These are phyloP conservation scores for Callithrix jacchus DNA, from an alignment of 2,113 vertebrate genomes.

Conservation along the genomic window DNA sequence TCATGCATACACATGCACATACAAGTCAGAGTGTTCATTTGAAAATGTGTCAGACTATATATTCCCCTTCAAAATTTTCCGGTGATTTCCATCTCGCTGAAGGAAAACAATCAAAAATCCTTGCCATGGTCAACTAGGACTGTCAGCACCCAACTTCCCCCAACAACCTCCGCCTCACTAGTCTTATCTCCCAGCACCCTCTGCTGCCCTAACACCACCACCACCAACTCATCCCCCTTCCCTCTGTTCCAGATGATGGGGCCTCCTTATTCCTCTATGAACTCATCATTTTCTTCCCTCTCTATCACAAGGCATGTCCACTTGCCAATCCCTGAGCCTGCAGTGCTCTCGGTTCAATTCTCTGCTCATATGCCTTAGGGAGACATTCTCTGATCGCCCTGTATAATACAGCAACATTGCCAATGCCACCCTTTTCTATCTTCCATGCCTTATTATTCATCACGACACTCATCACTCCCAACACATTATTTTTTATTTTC, in stretches of 20 bases:
- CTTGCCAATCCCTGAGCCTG: background rate
- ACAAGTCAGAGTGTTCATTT: background rate
- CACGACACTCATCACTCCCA: background rate
- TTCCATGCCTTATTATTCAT: background rate
- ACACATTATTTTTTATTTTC: background rate
- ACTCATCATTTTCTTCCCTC: no score
- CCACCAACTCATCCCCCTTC: no score
- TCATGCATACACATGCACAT: background rate
- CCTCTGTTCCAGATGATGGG: background rate
- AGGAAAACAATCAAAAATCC: background rate
- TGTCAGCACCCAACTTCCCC: background rate
- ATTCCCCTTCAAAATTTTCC: background rate
- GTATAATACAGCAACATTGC: background rate
- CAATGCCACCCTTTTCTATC: background rate
- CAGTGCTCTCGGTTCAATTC: background rate
- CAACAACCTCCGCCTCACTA: background rate
- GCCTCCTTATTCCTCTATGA: background rate
- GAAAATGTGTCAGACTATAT: background rate
- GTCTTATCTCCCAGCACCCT: background rate
- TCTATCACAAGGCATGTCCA: no score
- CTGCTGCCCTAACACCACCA: background rate
- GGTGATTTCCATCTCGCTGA: background rate
- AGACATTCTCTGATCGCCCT: background rate
- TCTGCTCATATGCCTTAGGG: background rate
- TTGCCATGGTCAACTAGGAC: background rate